Conservation (phyloP, 2,797 vertebrate species). For the Cuniculus paca region DNA sequence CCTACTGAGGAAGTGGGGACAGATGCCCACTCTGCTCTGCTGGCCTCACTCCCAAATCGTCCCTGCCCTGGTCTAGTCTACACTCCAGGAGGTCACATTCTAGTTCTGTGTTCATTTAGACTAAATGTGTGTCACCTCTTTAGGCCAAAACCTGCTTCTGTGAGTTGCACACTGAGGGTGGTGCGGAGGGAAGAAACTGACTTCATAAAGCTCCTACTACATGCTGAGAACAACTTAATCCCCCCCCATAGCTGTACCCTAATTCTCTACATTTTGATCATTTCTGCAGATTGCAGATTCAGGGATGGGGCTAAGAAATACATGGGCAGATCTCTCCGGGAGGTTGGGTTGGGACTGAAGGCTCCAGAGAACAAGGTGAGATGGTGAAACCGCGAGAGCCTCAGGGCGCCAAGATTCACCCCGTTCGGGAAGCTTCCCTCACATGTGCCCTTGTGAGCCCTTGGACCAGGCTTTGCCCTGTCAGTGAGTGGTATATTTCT, state of each 20-base stretch:
- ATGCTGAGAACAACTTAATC: neutral
- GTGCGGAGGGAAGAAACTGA: neutral
- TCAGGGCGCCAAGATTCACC: neutral
- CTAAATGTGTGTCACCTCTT: neutral
- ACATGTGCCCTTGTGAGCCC: neutral
- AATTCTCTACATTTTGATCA: neutral
- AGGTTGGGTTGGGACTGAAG: neutral
- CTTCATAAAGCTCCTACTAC: neutral
- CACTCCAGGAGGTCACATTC: neutral
- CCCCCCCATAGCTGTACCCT: neutral
- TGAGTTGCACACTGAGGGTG: neutral
- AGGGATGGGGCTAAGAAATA: neutral
- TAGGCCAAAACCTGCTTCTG: neutral
- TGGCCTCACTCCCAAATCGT: neutral
- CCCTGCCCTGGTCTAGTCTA: neutral
- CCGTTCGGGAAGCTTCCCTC: neutral
- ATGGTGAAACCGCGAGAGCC: neutral
- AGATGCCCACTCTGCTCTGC: neutral
- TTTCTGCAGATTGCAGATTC: neutral
- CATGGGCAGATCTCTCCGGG: neutral
- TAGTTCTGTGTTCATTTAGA: neutral
- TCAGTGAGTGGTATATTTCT: neutral
- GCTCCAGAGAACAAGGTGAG: neutral
- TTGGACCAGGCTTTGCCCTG: neutral
- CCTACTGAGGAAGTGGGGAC: neutral